phyloP scores from a whole-genome alignment of 2,797 vertebrate genomes.

The Champsocephalus esox region DNA sequence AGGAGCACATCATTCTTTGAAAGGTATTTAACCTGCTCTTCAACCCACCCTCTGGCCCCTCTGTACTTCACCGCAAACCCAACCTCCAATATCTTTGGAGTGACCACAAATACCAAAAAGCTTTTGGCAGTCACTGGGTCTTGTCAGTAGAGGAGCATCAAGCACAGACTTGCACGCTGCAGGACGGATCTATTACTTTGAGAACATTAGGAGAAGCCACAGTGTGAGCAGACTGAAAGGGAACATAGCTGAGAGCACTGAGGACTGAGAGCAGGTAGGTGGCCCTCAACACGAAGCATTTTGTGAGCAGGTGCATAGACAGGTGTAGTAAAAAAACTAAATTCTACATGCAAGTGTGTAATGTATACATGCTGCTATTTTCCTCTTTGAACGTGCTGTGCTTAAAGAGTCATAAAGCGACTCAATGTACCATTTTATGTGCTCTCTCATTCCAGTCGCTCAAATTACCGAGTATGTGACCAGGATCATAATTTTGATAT shows the following conservation, averaged over 20 bases:
- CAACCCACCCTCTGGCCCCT: constrained; percentile 51
- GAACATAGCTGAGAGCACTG: constrained; percentile 67
- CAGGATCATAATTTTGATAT: constrained; percentile 42
- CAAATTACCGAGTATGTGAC: constrained; percentile 31
- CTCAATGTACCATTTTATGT: constrained; percentile 3
- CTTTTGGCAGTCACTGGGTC: constrained; percentile 76
- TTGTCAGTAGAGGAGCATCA: constrained; percentile 69
- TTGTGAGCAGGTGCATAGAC: constrained; percentile 38
- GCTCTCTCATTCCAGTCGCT: constrained; percentile 47
- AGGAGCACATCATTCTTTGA: constrained; percentile 37
- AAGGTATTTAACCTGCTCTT: constrained; percentile 63
- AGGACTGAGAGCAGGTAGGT: constrained; percentile 83
- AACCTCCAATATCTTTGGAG: constrained; percentile 71
- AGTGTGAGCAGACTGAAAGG: constrained; percentile 74
- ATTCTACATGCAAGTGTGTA: not conserved
- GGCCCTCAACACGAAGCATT: constrained; percentile 43
- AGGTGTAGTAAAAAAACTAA: constrained; percentile 5
- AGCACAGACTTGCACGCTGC: constrained; percentile 60
- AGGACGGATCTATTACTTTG: constrained; percentile 84
- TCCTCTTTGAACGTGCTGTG: not conserved
- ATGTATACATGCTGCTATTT: constrained; percentile 16
- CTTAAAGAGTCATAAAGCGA: constrained; percentile 19
- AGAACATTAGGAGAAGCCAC: constrained; percentile 74
- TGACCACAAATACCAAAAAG: constrained; percentile 74
- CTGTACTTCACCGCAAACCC: constrained; percentile 65